Conservation (phyloP, 64 coral and sea anemone genomes). For the Montipora foliosa region DNA sequence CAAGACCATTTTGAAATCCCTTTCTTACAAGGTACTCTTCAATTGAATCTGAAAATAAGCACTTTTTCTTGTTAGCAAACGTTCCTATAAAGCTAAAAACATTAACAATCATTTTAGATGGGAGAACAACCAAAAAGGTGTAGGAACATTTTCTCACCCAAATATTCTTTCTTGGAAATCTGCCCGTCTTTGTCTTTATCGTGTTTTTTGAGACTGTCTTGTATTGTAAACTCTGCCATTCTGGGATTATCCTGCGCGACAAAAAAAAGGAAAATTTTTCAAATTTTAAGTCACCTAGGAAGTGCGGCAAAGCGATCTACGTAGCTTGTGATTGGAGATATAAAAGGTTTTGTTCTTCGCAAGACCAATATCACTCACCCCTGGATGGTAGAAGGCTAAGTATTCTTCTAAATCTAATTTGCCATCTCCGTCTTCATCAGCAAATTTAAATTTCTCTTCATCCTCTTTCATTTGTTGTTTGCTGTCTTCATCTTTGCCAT, state of each 20-base stretch:
- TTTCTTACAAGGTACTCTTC: no score
- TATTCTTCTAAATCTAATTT: slow-evolving; percentile 80
- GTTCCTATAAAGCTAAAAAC: neutral
- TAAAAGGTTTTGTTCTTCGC: no score
- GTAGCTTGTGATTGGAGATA: no score
- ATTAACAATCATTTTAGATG: no score
- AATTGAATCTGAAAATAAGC: no score
- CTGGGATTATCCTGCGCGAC: slow-evolving; percentile 74
- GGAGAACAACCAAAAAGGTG: neutral
- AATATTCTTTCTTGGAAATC: slow-evolving; percentile 88
- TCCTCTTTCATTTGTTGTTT: slow-evolving; percentile 82
- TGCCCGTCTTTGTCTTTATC: slow-evolving; percentile 87
- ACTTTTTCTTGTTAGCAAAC: neutral
- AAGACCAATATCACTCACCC: slow-evolving; percentile 31
- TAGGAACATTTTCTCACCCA: slow-evolving; percentile 45
- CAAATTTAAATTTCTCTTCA: slow-evolving; percentile 83
- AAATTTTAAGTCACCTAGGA: no score
- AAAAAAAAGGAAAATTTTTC: neutral
- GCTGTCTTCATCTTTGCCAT: slow-evolving; percentile 60
- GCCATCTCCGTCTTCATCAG: slow-evolving; percentile 85
- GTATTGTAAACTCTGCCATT: slow-evolving; percentile 80
- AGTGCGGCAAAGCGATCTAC: no score
- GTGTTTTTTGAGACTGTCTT: slow-evolving; percentile 83
- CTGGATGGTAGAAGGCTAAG: slow-evolving; percentile 85
- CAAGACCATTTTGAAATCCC: no score